Conservation (phyloP, 1,140 invertebrate genomes). For the Coptotermes formosanus region DNA sequence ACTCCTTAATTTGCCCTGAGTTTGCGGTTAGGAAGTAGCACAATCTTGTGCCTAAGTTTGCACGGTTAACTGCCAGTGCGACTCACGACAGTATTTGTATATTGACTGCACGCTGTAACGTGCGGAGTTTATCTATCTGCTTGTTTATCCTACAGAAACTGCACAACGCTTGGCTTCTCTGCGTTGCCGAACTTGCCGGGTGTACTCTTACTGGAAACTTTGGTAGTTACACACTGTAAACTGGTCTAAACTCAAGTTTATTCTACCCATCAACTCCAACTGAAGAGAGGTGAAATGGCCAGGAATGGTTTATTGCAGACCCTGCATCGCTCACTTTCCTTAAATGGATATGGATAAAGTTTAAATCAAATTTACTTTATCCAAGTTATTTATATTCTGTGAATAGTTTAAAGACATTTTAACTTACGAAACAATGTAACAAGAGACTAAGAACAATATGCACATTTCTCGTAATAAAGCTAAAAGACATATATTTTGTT, state of each 20-base stretch:
- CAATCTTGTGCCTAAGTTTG: too few relatives aligned
- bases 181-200: background rate
- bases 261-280: constrained; percentile 1
- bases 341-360: background rate
- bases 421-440: too few relatives aligned
- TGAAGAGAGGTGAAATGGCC: constrained; percentile 3
- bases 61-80: too few relatives aligned
- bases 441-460: too few relatives aligned
- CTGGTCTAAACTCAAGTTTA: background rate
- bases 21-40: too few relatives aligned
- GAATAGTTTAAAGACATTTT: too few relatives aligned
- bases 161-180: background rate
- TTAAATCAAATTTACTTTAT: background rate
- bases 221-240: background rate
- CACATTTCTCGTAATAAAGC: too few relatives aligned
- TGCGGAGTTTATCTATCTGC: background rate
- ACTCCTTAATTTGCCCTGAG: too few relatives aligned
- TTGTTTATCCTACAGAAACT: background rate
- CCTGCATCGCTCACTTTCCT: background rate
- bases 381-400: background rate
- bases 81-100: background rate
- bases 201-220: background rate
- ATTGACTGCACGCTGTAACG: background rate
- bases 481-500: too few relatives aligned
- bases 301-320: background rate